Conservation (phyloP, 1,140 invertebrate species). For the Solen grandis region DNA sequence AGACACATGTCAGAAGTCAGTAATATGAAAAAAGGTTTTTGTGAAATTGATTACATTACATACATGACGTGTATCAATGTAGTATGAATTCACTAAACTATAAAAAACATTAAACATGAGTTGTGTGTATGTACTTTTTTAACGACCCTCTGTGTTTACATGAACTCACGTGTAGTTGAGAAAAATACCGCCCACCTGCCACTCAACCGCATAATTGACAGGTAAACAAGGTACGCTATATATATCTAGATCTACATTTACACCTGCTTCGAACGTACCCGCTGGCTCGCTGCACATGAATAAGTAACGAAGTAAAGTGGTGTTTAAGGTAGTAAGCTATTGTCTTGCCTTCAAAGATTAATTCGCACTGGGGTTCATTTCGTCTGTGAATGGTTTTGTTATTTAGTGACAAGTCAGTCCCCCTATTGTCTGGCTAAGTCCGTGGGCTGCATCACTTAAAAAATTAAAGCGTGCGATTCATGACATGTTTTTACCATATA, state of each 20-base stretch:
- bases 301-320: too few relatives aligned
- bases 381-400: neutral
- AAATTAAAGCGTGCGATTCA: too few relatives aligned
- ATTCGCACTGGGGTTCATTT: slow-evolving; percentile 37
- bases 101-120: slow-evolving; percentile 31
- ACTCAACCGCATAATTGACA: slow-evolving; percentile 34
- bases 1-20: neutral
- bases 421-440: too few relatives aligned
- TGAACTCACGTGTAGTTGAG: slow-evolving; percentile 1
- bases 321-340: too few relatives aligned
- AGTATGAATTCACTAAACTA: slow-evolving; percentile 41
- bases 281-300: slow-evolving; percentile 16
- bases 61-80: slow-evolving; percentile 44
- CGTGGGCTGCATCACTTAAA: too few relatives aligned
- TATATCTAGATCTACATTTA: slow-evolving; percentile 5
- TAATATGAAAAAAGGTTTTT: neutral
- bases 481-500: too few relatives aligned
- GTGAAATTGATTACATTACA: slow-evolving; percentile 30
- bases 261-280: slow-evolving; percentile 23
- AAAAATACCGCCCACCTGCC: slow-evolving; percentile 33
- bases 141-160: slow-evolving; percentile 16
- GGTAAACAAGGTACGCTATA: neutral
- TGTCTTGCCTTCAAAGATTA: slow-evolving; percentile 45
- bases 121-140: neutral
- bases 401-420: too few relatives aligned